These are phyloP conservation scores for Bombycilla garrulus DNA, from an alignment of 2,113 vertebrate species.

Conservation along the genomic window DNA sequence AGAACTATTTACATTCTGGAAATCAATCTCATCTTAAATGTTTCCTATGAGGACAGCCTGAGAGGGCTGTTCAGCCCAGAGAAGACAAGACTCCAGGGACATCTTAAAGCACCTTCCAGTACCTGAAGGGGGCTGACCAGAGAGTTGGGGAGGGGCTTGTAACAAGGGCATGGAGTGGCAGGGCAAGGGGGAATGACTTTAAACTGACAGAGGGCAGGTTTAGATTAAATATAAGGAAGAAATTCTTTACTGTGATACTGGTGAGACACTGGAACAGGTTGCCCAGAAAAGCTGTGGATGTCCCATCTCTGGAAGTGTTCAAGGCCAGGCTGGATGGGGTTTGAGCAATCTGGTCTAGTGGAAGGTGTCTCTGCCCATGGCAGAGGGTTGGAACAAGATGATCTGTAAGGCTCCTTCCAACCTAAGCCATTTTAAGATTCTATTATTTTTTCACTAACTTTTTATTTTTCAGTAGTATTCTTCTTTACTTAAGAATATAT, in stretches of 20 bases:
- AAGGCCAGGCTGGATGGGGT: background rate
- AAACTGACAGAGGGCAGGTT: background rate
- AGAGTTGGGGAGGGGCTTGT: background rate
- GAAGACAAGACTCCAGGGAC: background rate
- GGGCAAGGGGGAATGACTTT: background rate
- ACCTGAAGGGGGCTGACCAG: background rate
- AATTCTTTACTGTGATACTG: background rate
- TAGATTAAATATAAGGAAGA: background rate
- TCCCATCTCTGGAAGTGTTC: background rate
- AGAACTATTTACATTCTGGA: background rate
- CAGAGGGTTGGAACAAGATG: fast-evolving
- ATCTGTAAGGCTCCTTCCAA: background rate
- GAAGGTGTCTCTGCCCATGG: background rate
- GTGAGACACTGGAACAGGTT: background rate
- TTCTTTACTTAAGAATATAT: background rate
- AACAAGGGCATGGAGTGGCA: background rate
- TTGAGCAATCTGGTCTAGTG: background rate
- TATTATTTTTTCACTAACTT: background rate
- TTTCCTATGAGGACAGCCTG: background rate
- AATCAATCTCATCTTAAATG: background rate
- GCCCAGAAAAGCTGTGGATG: background rate
- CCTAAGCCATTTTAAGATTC: background rate
- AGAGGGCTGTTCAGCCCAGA: background rate
- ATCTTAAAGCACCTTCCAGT: background rate
- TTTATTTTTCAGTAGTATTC: background rate